A percentile compares a stretch with the other conserved stretches of the same genome.
Conservation (phyloP, 2,888 invertebrate species). For the Muscina levida region DNA sequence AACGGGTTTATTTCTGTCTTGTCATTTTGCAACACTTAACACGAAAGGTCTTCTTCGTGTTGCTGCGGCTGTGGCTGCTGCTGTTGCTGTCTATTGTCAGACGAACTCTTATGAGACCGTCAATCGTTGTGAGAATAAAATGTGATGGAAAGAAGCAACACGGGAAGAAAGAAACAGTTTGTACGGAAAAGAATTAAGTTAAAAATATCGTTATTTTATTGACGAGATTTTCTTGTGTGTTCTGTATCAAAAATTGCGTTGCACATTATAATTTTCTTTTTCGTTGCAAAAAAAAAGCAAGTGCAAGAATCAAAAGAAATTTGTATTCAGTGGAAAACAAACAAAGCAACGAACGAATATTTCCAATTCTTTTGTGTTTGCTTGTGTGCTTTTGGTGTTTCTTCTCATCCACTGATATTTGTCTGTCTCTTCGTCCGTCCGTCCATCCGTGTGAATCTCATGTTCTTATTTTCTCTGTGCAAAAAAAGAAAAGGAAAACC, state of each 20-base stretch:
- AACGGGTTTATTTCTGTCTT: constrained; percentile 33
- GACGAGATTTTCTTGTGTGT: constrained; percentile 24
- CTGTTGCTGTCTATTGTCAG: constrained; percentile 4
- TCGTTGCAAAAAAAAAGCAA: constrained; percentile 37
- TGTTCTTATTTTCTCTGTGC: constrained; percentile 48
- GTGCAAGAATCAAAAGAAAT: constrained; percentile 41
- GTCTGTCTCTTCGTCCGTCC: not conserved
- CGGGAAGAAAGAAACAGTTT: constrained; percentile 31
- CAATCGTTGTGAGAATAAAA: constrained; percentile 46
- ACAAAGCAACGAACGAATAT: constrained; percentile 29
- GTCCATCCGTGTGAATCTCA: constrained; percentile 32
- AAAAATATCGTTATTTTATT: constrained; percentile 63
- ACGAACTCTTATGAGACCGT: constrained; percentile 42
- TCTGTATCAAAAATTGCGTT: constrained; percentile 52
- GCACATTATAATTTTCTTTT: constrained; percentile 32
- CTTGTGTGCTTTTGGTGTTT: constrained; percentile 40
- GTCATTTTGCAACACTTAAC: constrained; percentile 45
- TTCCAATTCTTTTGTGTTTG: constrained; percentile 36
- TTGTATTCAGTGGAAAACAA: constrained; percentile 51
- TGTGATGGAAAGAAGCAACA: constrained; percentile 24
- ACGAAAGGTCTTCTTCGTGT: constrained; percentile 37
- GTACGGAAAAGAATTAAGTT: constrained; percentile 38
- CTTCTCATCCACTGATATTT: constrained; percentile 8
- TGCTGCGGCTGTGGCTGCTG: constrained; percentile 7
- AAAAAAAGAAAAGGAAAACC: constrained; percentile 24